Evolutionary conservation across 2,888 invertebrate genomes (phyloP).

Genomic region (Caenorhabditis virilis): DNA sequence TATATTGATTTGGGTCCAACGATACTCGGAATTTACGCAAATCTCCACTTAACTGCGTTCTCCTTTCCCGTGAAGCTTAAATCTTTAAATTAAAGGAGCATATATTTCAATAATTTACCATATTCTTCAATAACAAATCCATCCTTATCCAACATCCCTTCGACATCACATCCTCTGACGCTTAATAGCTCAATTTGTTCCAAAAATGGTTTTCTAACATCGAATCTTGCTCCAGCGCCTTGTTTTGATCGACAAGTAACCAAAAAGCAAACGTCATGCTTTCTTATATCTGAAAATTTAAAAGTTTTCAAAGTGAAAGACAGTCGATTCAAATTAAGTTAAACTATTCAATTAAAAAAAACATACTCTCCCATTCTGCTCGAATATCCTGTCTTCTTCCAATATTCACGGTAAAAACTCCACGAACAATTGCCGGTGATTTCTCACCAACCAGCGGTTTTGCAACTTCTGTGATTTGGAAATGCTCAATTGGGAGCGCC

Average conservation of each 20-base stretch:
- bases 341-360: constrained; percentile 2
- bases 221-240: constrained; percentile 77
- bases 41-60: constrained; percentile 77
- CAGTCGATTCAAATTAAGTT: neutral
- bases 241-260: constrained; percentile 81
- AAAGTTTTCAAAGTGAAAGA: neutral
- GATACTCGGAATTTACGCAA: constrained; percentile 88
- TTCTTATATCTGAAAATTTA: constrained; percentile 76
- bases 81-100: neutral
- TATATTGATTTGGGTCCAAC: constrained; percentile 94
- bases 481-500: constrained; percentile 90
- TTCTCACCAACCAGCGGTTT: constrained; percentile 80
- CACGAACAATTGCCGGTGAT: constrained; percentile 90
- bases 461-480: constrained; percentile 85
- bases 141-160: constrained; percentile 93
- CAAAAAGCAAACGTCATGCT: constrained; percentile 96
- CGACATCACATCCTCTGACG: constrained; percentile 96
- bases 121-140: constrained; percentile 92
- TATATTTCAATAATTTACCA: constrained; percentile 58
- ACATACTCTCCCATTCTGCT: constrained; percentile 85
- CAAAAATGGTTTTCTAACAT: constrained; percentile 59
- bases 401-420: constrained; percentile 89
- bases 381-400: constrained; percentile 89
- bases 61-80: neutral
- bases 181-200: constrained; percentile 72